Evolutionary conservation across 64 coral and sea anemone genomes (phyloP).

Genomic region (Montipora efflorescens): DNA sequence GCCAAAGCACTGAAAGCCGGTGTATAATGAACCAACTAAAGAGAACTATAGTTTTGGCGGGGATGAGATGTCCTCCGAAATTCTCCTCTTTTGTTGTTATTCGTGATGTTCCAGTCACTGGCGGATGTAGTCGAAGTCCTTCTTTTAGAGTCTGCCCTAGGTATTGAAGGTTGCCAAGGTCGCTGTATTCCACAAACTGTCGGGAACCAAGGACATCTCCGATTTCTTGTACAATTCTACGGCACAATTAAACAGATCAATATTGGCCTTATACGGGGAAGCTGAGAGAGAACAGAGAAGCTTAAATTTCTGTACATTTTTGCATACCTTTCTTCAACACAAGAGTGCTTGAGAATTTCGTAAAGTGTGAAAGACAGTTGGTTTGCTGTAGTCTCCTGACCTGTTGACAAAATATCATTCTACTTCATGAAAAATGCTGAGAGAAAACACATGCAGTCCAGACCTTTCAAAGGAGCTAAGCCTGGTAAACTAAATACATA

Average conservation of each 20-base stretch:
- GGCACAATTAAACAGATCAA: too few species aligned
- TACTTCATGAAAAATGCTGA: too few species aligned
- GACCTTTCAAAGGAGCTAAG: too few species aligned
- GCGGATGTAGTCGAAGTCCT: conserved; percentile 69
- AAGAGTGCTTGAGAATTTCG: conserved; percentile 72
- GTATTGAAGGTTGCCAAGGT: conserved; percentile 82
- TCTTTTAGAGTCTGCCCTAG: conserved; percentile 80
- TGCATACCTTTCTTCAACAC: conserved; percentile 76
- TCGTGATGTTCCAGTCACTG: conserved; percentile 15
- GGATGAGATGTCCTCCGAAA: conserved; percentile 61
- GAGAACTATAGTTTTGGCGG: conserved; percentile 33
- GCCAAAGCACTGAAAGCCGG: conserved; percentile 41
- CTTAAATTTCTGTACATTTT: too few species aligned
- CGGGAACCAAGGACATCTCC: conserved; percentile 48
- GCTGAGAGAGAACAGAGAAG: too few species aligned
- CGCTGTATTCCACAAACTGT: conserved; percentile 51
- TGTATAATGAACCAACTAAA: conserved; percentile 22
- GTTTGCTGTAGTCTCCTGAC: conserved; percentile 87
- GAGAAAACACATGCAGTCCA: too few species aligned
- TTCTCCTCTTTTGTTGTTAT: conserved; percentile 51
- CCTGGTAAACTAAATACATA: too few species aligned
- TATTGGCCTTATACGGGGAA: too few species aligned
- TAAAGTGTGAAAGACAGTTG: conserved; percentile 79
- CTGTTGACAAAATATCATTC: conserved; percentile 14
- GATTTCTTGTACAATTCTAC: conserved; percentile 73